Conservation (phyloP, 1,140 invertebrate genomes). For the Triops longicaudatus region DNA sequence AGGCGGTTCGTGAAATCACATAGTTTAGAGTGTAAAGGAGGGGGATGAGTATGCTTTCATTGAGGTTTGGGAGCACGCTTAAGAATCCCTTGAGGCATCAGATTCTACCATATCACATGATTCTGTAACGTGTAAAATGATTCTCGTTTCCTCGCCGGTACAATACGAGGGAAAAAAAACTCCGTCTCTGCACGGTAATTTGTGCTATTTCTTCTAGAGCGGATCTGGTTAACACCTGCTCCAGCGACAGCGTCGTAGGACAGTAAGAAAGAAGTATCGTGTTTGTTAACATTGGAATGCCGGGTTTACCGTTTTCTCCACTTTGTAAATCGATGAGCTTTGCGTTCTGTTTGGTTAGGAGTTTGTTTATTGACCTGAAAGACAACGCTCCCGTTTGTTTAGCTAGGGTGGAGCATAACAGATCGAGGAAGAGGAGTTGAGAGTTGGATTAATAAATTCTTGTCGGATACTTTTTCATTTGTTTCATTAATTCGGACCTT, state of each 20-base stretch:
- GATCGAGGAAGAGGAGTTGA: background rate
- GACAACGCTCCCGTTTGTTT: background rate
- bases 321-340: constrained; percentile 2
- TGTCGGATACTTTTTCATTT: background rate
- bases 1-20: background rate
- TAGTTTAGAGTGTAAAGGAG: background rate
- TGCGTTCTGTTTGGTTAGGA: constrained; percentile 11
- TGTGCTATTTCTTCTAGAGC: background rate
- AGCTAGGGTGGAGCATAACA: background rate
- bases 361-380: constrained; percentile 1
- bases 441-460: background rate
- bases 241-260: background rate
- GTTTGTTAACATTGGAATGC: background rate
- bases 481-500: background rate
- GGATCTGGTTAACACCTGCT: background rate
- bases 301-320: background rate
- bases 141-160: background rate
- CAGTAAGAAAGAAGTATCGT: background rate
- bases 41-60: background rate
- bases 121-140: background rate
- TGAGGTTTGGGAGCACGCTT: background rate
- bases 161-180: background rate
- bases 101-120: background rate
- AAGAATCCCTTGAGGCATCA: background rate
- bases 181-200: background rate